Evolutionary conservation across 2,797 vertebrate genomes (phyloP), one percentile per base, ranked within the genome.

Genomic region (Allobates femoralis): DNA sequence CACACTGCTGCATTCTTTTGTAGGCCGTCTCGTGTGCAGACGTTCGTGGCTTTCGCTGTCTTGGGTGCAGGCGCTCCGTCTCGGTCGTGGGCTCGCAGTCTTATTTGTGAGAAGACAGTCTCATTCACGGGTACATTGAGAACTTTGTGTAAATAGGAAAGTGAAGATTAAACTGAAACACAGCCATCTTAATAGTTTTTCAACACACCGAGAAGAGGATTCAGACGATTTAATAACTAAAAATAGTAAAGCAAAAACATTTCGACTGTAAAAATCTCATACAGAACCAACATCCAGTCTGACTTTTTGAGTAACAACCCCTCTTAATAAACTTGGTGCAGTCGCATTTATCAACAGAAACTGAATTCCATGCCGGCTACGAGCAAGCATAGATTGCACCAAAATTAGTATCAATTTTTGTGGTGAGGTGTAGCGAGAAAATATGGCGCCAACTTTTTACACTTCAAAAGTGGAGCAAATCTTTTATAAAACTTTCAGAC

Each of bases 1-100:
- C 83, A 77, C 73, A 77, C 73, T 51, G 73, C 60, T 84, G 60
- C 84, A 85, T 79, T 79, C 74, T 67, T 85, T 58, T n/a, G 30
- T 12, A 41, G 50, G 51, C 62, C 3, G 75, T 79, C 75, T 69
- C 5, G 21, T 75, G 18, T 64, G 71, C 56, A 76, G 71, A 64
- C 23, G 12, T 32, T 73, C 30, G 37, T 21, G 53, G 51, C 81
- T 83, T 74, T 83, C 21, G 81, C 51, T 30, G 51, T 71, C 21
- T 64, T 41, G 26, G 60, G n/a, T 75, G 28, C 15, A n/a, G 71
- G 16, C 5, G 50, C 15, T 34, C 18, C 19, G 26, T 81, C 81
- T 82, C 78, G 10, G 26, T 21, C 8, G 15, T 3, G n/a, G 67
- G 21, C 32, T 41, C 10, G 56, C 41, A n/a, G 56, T 74, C 26